Evolutionary conservation across 1,140 invertebrate species (phyloP).

Genomic region (Drosophila cardini): DNA sequence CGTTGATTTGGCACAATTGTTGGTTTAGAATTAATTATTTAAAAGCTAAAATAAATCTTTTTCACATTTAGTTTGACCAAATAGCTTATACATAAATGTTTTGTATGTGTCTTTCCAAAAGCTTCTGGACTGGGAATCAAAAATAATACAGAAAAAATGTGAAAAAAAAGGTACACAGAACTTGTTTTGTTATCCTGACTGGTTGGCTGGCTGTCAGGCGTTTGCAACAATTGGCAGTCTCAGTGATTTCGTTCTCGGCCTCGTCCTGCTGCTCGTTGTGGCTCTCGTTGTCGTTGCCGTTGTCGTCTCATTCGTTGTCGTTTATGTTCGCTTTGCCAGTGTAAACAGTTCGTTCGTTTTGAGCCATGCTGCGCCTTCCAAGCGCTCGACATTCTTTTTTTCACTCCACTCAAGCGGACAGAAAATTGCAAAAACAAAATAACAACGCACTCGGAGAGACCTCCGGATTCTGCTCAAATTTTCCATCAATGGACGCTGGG

Average conservation of each 20-base stretch:
- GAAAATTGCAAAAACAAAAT: conserved; percentile 7
- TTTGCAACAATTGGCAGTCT: conserved; percentile 79
- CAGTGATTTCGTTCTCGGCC: conserved; percentile 36
- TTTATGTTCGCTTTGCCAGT: conserved; percentile 64
- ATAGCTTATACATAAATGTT: conserved; percentile 77
- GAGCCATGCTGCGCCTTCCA: conserved; percentile 40
- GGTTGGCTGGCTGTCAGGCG: conserved; percentile 35
- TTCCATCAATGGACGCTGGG: conserved; percentile 78
- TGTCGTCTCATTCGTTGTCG: conserved; percentile 8
- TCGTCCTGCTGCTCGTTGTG: not conserved
- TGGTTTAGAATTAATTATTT: conserved; percentile 70
- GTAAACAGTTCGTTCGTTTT: conserved; percentile 60
- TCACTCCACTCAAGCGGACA: conserved; percentile 59
- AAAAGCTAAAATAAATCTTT: conserved; percentile 38
- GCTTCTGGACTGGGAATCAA: conserved; percentile 40
- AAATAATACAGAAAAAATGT: conserved; percentile 32
- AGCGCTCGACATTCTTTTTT: conserved; percentile 40
- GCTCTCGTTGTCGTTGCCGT: conserved; percentile 10
- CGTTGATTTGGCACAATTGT: conserved; percentile 48
- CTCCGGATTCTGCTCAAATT: conserved; percentile 42
- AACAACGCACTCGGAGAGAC: conserved; percentile 4
- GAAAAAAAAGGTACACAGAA: conserved; percentile 54
- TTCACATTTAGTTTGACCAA: conserved; percentile 55
- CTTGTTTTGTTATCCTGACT: conserved; percentile 39
- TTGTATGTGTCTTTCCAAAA: conserved; percentile 45